These are phyloP conservation scores for Lepus europaeus DNA, from an alignment of 2,113 vertebrate genomes.

Conservation along the genomic window DNA sequence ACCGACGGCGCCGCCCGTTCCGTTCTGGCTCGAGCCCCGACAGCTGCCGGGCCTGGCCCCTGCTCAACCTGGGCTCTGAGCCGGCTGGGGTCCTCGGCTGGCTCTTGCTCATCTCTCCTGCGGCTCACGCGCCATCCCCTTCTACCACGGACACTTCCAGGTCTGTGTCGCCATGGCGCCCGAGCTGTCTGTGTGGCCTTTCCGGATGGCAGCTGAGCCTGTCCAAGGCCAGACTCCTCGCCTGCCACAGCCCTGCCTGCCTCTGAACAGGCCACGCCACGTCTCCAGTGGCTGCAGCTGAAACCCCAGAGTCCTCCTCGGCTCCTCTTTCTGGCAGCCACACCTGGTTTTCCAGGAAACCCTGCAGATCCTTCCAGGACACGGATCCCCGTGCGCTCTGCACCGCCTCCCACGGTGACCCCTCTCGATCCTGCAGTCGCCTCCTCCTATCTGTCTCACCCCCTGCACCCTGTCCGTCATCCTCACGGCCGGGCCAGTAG, in stretches of 20 bases:
- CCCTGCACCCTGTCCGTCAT: background rate
- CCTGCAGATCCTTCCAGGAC: background rate
- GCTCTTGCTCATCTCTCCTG: background rate
- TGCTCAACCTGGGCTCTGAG: background rate
- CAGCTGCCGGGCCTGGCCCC: background rate
- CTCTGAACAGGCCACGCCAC: background rate
- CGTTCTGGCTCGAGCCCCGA: background rate
- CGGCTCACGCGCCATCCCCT: background rate
- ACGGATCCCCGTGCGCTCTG: background rate
- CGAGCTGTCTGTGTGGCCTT: background rate
- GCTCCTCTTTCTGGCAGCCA: background rate
- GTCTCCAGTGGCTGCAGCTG: background rate
- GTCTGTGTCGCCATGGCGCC: fast-evolving
- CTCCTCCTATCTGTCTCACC: background rate
- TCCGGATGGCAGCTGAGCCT: background rate
- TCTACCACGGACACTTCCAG: background rate
- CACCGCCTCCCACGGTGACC: no score
- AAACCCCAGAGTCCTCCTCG: background rate
- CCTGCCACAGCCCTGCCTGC: background rate
- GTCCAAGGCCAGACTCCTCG: background rate
- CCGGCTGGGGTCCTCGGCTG: background rate
- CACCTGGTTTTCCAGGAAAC: background rate
- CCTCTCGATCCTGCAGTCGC: background rate
- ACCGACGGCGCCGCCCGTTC: background rate
- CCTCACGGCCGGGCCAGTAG: background rate